A percentile compares a stretch with the other conserved stretches of the same genome.
Evolutionary conservation across 2,888 invertebrate genomes (phyloP).

Genomic region (Orthosia cruda): DNA sequence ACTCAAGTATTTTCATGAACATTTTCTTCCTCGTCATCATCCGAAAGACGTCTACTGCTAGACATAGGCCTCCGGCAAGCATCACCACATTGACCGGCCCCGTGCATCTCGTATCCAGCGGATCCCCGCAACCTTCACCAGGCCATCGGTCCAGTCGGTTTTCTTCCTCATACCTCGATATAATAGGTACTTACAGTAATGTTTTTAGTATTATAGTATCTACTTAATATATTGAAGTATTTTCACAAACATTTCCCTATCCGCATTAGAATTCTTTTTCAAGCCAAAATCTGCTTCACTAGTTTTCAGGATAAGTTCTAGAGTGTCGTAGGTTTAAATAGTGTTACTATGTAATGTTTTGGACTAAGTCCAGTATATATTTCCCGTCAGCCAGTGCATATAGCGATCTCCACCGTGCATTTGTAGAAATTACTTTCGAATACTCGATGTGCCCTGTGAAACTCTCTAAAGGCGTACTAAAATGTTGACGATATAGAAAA

Average conservation of each 20-base stretch:
- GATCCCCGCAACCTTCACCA: too few species aligned
- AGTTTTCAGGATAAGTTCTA: slow-evolving; percentile 15
- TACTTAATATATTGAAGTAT: slow-evolving; percentile 1
- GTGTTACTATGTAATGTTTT: slow-evolving; percentile 42
- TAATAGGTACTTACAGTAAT: not conserved
- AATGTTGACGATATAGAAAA: slow-evolving; percentile 10
- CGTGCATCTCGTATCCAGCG: too few species aligned
- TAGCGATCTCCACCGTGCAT: slow-evolving; percentile 11
- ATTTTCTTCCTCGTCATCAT: slow-evolving; percentile 1
- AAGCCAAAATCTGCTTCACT: not conserved
- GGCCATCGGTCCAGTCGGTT: not conserved
- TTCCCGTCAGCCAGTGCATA: not conserved
- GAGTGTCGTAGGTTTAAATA: slow-evolving; percentile 15
- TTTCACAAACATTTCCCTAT: not conserved
- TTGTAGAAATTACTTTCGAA: slow-evolving; percentile 23
- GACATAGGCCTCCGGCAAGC: too few species aligned
- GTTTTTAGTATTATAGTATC: not conserved
- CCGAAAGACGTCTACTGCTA: too few species aligned
- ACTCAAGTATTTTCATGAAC: slow-evolving; percentile 5
- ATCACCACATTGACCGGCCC: too few species aligned
- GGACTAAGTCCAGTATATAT: slow-evolving; percentile 20
- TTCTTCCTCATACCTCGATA: not conserved
- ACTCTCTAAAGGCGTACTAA: not conserved
- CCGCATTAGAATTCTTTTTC: not conserved
- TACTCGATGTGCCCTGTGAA: slow-evolving; percentile 8